A percentile compares a stretch with the other conserved stretches of the same genome.
Evolutionary conservation across 2,797 vertebrate genomes (phyloP).

Genomic region (Pelochelys cantorii): DNA sequence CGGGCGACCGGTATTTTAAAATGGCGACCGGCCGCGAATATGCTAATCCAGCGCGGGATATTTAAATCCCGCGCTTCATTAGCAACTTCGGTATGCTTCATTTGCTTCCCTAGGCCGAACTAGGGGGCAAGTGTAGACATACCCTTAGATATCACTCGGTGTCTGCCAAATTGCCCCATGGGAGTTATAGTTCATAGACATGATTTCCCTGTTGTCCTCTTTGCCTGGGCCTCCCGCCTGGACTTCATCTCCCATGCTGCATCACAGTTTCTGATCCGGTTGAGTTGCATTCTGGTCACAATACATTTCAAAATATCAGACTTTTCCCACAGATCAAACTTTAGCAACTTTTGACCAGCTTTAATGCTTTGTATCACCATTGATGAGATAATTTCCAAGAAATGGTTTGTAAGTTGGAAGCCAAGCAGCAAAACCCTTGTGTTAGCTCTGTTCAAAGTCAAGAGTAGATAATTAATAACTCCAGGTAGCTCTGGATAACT

Average conservation of each 20-base stretch:
- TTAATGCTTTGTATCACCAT: background rate
- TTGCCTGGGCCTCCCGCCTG: background rate
- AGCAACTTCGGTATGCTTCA: too few species aligned
- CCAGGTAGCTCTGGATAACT: background rate
- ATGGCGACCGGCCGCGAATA: too few species aligned
- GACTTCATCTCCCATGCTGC: background rate
- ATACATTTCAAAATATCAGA: background rate
- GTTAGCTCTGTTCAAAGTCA: background rate
- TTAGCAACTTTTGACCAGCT: background rate
- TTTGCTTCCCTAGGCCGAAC: too few species aligned
- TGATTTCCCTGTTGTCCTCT: background rate
- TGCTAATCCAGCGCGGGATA: too few species aligned
- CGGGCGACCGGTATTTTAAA: too few species aligned
- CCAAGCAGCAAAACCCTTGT: background rate
- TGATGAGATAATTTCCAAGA: background rate
- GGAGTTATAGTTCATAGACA: background rate
- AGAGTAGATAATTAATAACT: background rate
- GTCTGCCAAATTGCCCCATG: rapidly evolving
- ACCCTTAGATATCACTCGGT: rapidly evolving
- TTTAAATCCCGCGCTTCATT: too few species aligned
- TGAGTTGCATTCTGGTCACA: rapidly evolving
- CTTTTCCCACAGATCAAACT: background rate
- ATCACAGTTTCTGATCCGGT: background rate
- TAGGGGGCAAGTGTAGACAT: too few species aligned
- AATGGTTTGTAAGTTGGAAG: background rate